Evolutionary conservation across 2,888 invertebrate genomes (phyloP), one percentile per base, ranked within the genome.

Genomic region (Diachrysia chrysitis): DNA sequence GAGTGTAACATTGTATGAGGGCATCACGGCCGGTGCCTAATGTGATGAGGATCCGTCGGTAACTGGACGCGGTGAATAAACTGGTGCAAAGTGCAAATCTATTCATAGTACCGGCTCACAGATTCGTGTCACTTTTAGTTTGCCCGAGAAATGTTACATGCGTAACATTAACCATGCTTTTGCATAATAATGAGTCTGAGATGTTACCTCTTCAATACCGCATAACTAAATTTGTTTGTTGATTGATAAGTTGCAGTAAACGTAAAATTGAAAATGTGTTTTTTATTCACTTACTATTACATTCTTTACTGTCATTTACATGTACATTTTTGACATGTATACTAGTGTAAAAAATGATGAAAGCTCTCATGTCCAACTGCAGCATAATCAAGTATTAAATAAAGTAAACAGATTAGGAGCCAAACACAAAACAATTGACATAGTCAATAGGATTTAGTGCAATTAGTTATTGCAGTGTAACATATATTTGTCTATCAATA

Each of bases 31-130:
- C 35, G 59, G 60, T 64, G 59, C 51, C 48, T 58, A 53, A 59
- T 63, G 32, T 59, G 54, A 23, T 63, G 58, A 59, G 66, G 74
- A 69, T 69, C 65, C 63, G 73, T 54, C 21, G 66, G 76, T 76
- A 72, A 81, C 79, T 68, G 68, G 69, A 63, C 66, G 71, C 23
- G 62, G 63, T 54, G 56, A 73, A 79, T 83, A 81, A 84, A 84
- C 82, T 82, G 60, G 87, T 83, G 83, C 87, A 84, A 86, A 86
- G 87, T 88, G 85, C 87, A 85, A 81, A 78, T 84, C 87, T 89
- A 88, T 88, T 88, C 78, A 84, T 84, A 82, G 83, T 77, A 61
- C 17, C 71, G 54, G 65, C 81, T 79, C 80, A 79, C 71, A 73
- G 74, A 79, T 79, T 76, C 73, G 73, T 81, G 79, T 82, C 80